Evolutionary conservation across 2,888 invertebrate genomes (phyloP).

Genomic region (Pristionchus entomophagus): DNA sequence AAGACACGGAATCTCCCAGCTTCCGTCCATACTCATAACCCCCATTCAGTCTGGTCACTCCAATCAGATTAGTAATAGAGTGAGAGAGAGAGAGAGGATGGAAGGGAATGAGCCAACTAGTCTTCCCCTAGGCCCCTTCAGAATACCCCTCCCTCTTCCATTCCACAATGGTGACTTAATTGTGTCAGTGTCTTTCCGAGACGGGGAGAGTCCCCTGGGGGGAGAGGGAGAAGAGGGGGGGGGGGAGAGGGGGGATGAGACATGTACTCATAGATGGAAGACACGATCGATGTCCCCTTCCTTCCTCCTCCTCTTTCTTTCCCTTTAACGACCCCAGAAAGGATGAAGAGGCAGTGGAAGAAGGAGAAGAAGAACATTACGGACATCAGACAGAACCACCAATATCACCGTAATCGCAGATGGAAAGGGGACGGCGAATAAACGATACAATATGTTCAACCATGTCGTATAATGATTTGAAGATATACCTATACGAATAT

Average conservation of each 20-base stretch:
- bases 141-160: conserved; percentile 17
- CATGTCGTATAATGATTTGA: too few species aligned
- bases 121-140: background rate
- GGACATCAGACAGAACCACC: background rate
- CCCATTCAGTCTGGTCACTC: background rate
- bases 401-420: background rate
- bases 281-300: conserved; percentile 2
- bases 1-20: too few species aligned
- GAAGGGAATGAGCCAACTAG: too few species aligned
- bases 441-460: too few species aligned
- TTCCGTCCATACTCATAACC: background rate
- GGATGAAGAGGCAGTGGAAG: background rate
- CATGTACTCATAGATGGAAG: conserved; percentile 22
- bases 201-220: background rate
- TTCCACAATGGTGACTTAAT: conserved; percentile 48
- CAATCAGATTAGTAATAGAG: conserved; percentile 35
- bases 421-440: too few species aligned
- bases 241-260: background rate
- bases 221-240: background rate
- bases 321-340: background rate
- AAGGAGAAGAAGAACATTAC: background rate
- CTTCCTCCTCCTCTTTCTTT: background rate
- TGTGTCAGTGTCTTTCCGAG: conserved; percentile 36
- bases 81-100: conserved; percentile 4
- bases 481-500: too few species aligned